These are phyloP conservation scores for Microchirus variegatus DNA, from an alignment of 2,797 vertebrate genomes.

Conservation along the genomic window DNA sequence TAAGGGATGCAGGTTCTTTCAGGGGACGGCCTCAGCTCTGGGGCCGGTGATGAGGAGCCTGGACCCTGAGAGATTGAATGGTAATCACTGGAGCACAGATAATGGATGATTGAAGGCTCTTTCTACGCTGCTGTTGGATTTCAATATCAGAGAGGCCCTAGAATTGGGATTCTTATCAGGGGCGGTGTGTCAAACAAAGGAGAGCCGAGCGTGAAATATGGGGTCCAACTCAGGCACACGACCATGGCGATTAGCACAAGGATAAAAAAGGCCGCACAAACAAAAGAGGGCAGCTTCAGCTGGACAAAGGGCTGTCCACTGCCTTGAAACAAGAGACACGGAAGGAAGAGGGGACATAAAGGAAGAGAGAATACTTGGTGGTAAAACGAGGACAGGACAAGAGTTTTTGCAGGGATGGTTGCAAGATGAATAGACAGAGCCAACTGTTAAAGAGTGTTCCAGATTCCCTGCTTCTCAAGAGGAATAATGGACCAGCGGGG, in stretches of 20 bases:
- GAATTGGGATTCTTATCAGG: constrained; percentile 87
- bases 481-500: constrained; percentile 67
- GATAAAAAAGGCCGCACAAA: constrained; percentile 79
- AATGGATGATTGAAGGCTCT: constrained; percentile 86
- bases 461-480: constrained; percentile 58
- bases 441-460: constrained; percentile 65
- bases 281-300: constrained; percentile 76
- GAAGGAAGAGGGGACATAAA: constrained; percentile 70
- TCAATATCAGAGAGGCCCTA: constrained; percentile 86
- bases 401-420: constrained; percentile 65
- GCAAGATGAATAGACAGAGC: constrained; percentile 60
- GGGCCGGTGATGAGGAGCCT: constrained; percentile 74
- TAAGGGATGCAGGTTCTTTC: constrained; percentile 76
- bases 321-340: constrained; percentile 72
- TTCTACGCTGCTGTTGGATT: constrained; percentile 82
- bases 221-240: constrained; percentile 84
- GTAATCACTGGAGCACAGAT: constrained; percentile 85
- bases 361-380: constrained; percentile 56
- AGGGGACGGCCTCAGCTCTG: constrained; percentile 71
- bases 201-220: constrained; percentile 82
- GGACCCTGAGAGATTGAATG: constrained; percentile 81
- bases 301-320: constrained; percentile 78
- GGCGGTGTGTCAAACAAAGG: constrained; percentile 82
- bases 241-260: constrained; percentile 81
- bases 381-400: constrained; percentile 64